phyloP scores from a whole-genome alignment of 2,113 vertebrate genomes.

The Petromus typicus region DNA sequence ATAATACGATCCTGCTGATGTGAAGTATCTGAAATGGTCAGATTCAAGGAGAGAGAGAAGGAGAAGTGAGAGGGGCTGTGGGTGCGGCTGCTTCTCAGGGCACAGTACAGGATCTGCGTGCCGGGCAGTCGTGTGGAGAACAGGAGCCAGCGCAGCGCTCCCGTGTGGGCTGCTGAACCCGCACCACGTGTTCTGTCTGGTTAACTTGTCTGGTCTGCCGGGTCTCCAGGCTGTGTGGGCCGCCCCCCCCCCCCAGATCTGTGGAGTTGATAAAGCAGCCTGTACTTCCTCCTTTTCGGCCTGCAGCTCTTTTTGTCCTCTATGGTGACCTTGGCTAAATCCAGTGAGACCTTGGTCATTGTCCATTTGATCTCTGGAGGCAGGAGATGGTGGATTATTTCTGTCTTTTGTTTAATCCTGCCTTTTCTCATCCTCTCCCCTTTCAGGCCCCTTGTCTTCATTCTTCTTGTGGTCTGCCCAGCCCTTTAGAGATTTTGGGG shows the following conservation, averaged over 20 bases:
- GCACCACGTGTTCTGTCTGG: neutral
- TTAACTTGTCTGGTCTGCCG: neutral
- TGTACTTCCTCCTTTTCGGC: conserved; percentile 4
- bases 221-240: neutral
- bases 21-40: neutral
- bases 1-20: neutral
- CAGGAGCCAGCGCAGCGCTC: neutral
- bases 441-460: neutral
- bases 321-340: neutral
- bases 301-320: neutral
- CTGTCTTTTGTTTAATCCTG: neutral
- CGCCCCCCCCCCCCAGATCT: neutral
- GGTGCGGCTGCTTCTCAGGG: neutral
- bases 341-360: too few relatives aligned
- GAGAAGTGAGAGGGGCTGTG: neutral
- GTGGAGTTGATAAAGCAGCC: neutral
- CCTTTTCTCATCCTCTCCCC: neutral
- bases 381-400: neutral
- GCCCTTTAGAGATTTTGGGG: neutral
- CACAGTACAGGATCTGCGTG: neutral
- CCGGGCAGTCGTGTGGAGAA: neutral
- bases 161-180: neutral
- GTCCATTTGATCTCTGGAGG: too few relatives aligned
- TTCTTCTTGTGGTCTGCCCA: neutral
- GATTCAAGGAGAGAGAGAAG: neutral